Base-by-base conservation (phyloP, 2,888 invertebrate genomes). In the Yponomeuta evonymella region DNA sequence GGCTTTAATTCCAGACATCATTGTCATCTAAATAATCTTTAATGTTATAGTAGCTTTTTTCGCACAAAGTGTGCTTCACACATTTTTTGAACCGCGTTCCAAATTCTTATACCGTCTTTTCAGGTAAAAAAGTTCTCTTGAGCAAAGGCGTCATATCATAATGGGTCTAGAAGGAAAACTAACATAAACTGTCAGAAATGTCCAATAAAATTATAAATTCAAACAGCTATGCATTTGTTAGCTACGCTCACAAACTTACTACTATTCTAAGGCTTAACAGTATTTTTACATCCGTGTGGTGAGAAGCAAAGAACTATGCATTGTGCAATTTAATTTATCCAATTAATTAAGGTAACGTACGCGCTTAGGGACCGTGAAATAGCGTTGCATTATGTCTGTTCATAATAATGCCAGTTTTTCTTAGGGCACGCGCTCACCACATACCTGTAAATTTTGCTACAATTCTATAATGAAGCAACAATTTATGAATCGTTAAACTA, bases 351-450 rank as follows among this genome's bases (percentile, higher is more conserved):
- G 71, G 70, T 63, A 73, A 72, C 74, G 71, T 71, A 73, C 74
- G 73, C 76, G 76, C 76, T 78, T 81, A 86, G 81, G 75, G 84
- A 86, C 87, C 88, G 85, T 88, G 84, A 85, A 87, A 87, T 83
- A 84, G 84, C 84, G 85, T 83, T 82, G 72, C 58, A 51, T 65
- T 74, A 71, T 74, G 72, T 68, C 70, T 70, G 73, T 43, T 67
- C 75, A 73, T 81, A 82, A 58, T 58, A 58, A 58, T 58, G 15
- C 12, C 12, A 58, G 3, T 78, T 75, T 73, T 64, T 71, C 64
- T 70, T 70, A 67, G 48, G 66, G 48, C 65, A 68, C 51, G 75
- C 75, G 72, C 73, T 70, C 71, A 71, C 72, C 73, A 72, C 74
- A 67, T 36, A 51, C 72, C 72, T 71, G 69, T 51, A 58, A 58